Percentiles rank a stretch among this genome's conserved stretches.
These are phyloP conservation scores for Salticus scenicus DNA, from an alignment of 2,888 invertebrate species.

Conservation along the genomic window DNA sequence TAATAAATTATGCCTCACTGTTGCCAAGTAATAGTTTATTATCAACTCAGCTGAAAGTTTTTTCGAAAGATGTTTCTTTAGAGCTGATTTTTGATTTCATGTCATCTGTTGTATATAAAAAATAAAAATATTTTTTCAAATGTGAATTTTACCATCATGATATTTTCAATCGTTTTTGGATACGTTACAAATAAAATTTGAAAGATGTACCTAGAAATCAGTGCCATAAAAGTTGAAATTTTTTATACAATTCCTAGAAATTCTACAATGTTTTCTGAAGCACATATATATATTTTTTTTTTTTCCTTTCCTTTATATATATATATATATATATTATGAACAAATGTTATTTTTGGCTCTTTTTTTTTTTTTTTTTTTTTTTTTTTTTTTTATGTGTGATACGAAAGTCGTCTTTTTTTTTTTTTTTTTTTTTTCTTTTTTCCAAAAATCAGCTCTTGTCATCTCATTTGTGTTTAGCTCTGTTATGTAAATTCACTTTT, in stretches of 20 bases:
- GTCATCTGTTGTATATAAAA: conserved; percentile 21
- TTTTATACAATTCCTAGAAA: not conserved
- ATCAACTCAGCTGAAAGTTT: not conserved
- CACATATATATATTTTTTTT: not conserved
- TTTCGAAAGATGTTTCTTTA: not conserved
- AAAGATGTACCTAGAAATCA: no score
- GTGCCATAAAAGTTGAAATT: not conserved
- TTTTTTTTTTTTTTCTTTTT: not conserved
- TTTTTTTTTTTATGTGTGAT: not conserved
- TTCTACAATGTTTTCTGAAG: not conserved
- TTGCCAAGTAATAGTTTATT: conserved; percentile 62
- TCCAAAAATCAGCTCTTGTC: conserved; percentile 12
- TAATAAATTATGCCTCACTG: conserved; percentile 34
- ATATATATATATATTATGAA: not conserved
- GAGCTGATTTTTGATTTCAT: conserved; percentile 58
- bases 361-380: no score
- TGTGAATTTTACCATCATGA: not conserved
- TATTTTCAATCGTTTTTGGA: not conserved
- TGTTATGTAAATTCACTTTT: conserved; percentile 13
- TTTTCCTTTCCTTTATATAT: no score
- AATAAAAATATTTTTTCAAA: not conserved
- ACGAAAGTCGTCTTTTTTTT: no score
- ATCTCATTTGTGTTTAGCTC: not conserved
- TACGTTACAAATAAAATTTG: no score
- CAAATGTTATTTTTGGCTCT: conserved; percentile 6